phyloP scores from a whole-genome alignment of 2,888 invertebrate species.

The Sphaeridia pumilis region DNA sequence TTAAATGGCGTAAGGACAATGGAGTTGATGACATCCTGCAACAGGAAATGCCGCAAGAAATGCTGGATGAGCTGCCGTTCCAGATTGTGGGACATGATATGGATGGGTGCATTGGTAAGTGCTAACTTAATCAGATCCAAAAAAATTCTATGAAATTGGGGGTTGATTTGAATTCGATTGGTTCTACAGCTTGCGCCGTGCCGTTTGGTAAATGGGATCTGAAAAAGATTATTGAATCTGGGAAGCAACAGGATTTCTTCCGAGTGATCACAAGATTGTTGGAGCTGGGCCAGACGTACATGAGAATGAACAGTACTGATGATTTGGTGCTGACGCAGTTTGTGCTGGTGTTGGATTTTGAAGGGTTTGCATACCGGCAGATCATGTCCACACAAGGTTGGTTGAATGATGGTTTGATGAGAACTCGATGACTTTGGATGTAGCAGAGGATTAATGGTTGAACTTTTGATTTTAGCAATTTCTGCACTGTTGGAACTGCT shows the following conservation, averaged over 20 bases:
- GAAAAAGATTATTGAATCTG: not conserved
- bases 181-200: not conserved
- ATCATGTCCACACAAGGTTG: not conserved
- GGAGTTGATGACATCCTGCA: not conserved
- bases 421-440: not conserved
- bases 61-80: not conserved
- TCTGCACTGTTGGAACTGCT: not conserved
- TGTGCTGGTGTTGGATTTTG: conserved; percentile 2
- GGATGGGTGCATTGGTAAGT: not conserved
- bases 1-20: conserved; percentile 3
- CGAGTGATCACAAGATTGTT: not conserved
- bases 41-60: not conserved
- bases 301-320: not conserved
- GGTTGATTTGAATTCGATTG: too few relatives aligned
- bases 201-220: conserved; percentile 1
- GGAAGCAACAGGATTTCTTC: not conserved
- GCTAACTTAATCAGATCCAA: too few relatives aligned
- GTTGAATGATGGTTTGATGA: not conserved
- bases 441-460: too few relatives aligned
- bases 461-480: too few relatives aligned
- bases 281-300: not conserved
- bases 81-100: not conserved
- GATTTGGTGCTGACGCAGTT: not conserved
- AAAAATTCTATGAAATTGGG: too few relatives aligned
- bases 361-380: not conserved